These are phyloP conservation scores for Tachina grossa DNA, from an alignment of 2,888 invertebrate species.

Conservation along the genomic window DNA sequence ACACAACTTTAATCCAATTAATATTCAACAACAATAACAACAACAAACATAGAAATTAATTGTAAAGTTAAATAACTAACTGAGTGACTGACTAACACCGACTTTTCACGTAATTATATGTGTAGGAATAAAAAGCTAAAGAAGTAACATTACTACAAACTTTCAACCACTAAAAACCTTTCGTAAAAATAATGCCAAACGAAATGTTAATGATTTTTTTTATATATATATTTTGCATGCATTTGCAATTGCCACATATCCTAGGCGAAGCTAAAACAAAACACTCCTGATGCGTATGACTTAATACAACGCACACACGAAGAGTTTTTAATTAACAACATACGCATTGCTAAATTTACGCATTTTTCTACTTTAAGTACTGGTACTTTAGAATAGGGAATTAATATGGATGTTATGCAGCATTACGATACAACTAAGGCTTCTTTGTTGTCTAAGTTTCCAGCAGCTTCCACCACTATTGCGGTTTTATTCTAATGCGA, in stretches of 20 bases:
- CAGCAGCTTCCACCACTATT: background rate
- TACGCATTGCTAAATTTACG: slow-evolving; percentile 56
- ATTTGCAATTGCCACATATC: slow-evolving; percentile 5
- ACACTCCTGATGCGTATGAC: slow-evolving; percentile 51
- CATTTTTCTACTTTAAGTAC: slow-evolving; percentile 32
- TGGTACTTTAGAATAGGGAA: slow-evolving; percentile 27
- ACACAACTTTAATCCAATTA: slow-evolving; percentile 67
- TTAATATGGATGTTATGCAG: slow-evolving; percentile 19
- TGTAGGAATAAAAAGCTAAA: background rate
- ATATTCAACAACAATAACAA: slow-evolving; percentile 42
- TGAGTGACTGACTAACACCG: background rate
- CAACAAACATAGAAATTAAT: background rate
- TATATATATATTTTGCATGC: slow-evolving; percentile 27
- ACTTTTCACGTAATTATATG: background rate
- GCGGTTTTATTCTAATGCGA: slow-evolving; percentile 17
- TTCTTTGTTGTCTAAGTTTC: slow-evolving; percentile 28
- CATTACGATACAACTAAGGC: slow-evolving; percentile 1
- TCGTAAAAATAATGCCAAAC: background rate
- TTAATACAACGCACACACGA: slow-evolving; percentile 22
- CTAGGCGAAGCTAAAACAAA: slow-evolving; percentile 1
- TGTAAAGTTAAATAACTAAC: slow-evolving; percentile 28
- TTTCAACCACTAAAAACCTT: slow-evolving; percentile 3
- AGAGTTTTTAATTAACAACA: slow-evolving; percentile 59
- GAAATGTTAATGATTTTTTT: slow-evolving; percentile 7
- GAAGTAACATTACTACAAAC: slow-evolving; percentile 30